A percentile compares a stretch with the other conserved stretches of the same genome.
Evolutionary conservation across 2,888 invertebrate species (phyloP).

Genomic region (Altica lythri): DNA sequence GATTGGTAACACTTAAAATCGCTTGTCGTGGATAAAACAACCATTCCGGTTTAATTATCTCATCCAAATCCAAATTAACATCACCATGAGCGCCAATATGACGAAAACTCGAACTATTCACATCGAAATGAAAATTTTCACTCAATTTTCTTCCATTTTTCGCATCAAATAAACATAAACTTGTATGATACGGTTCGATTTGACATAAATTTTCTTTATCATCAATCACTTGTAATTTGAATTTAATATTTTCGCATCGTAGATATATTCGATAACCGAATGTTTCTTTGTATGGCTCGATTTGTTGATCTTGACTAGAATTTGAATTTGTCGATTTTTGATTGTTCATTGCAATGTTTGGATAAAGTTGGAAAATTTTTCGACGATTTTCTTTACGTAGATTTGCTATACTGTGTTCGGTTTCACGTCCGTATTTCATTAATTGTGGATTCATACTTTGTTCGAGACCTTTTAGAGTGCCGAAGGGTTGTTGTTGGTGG

Average conservation of each 20-base stretch:
- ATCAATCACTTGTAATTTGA: conserved; percentile 81
- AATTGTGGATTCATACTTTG: conserved; percentile 92
- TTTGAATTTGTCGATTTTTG: conserved; percentile 51
- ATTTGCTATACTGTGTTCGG: conserved; percentile 82
- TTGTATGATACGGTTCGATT: conserved; percentile 93
- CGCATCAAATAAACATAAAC: conserved; percentile 88
- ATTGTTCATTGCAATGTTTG: conserved; percentile 62
- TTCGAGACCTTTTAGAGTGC: conserved; percentile 85
- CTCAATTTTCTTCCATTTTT: conserved; percentile 85
- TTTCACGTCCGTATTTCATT: conserved; percentile 88
- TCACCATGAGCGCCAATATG: conserved; percentile 58
- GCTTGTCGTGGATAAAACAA: conserved; percentile 71
- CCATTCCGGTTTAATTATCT: conserved; percentile 77
- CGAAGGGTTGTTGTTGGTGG: conserved; percentile 75
- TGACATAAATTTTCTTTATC: conserved; percentile 74
- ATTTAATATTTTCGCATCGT: conserved; percentile 76
- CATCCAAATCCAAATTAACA: conserved; percentile 64
- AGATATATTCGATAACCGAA: conserved; percentile 85
- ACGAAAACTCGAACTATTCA: conserved; percentile 76
- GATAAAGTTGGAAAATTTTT: conserved; percentile 76
- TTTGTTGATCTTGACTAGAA: conserved; percentile 49
- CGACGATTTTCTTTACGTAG: conserved; percentile 80
- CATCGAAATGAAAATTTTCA: conserved; percentile 90
- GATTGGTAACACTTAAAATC: conserved; percentile 84
- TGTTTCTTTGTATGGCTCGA: conserved; percentile 83